Evolutionary conservation across 2,888 invertebrate genomes (phyloP).

Genomic region (Macrostomum cliftonense): DNA sequence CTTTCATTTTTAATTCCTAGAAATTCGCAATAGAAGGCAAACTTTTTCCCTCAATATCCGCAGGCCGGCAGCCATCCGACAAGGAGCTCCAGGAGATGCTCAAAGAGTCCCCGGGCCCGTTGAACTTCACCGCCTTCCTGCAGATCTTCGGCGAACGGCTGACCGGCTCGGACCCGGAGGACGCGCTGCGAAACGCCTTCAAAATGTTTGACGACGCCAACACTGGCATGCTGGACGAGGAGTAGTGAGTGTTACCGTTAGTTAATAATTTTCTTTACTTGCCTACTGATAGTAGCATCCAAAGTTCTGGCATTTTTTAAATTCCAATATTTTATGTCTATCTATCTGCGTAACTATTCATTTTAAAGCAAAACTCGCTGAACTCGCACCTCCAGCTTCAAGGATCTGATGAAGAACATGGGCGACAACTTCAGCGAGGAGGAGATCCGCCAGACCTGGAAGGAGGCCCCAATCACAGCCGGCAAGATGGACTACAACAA

Average conservation of each 20-base stretch:
- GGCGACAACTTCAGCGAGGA: conserved; percentile 37
- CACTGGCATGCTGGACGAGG: conserved; percentile 38
- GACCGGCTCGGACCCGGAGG: conserved; percentile 41
- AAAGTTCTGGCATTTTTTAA: no score
- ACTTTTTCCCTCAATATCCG: no score
- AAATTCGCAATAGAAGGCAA: no score
- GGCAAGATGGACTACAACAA: conserved; percentile 41
- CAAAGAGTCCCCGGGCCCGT: conserved; percentile 32
- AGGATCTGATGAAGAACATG: conserved; percentile 36
- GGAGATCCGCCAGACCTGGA: conserved; percentile 37
- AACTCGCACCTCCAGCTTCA: conserved; percentile 22
- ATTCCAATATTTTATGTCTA: no score
- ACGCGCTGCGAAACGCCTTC: conserved; percentile 40
- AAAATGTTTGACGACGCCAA: conserved; percentile 41
- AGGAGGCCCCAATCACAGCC: conserved; percentile 38
- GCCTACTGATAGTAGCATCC: no score
- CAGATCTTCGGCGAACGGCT: conserved; percentile 38
- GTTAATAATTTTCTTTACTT: no score
- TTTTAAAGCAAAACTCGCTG: no score
- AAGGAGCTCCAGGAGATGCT: conserved; percentile 33
- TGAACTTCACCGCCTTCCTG: conserved; percentile 38
- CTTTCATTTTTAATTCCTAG: no score
- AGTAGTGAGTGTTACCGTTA: conserved; percentile 27
- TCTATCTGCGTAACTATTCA: no score
- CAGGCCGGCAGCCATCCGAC: conserved; percentile 28